Percentiles rank a stretch among this genome's conserved stretches.
Evolutionary conservation across 2,797 vertebrate species (phyloP).

Genomic region (Chloroceryle inda): DNA sequence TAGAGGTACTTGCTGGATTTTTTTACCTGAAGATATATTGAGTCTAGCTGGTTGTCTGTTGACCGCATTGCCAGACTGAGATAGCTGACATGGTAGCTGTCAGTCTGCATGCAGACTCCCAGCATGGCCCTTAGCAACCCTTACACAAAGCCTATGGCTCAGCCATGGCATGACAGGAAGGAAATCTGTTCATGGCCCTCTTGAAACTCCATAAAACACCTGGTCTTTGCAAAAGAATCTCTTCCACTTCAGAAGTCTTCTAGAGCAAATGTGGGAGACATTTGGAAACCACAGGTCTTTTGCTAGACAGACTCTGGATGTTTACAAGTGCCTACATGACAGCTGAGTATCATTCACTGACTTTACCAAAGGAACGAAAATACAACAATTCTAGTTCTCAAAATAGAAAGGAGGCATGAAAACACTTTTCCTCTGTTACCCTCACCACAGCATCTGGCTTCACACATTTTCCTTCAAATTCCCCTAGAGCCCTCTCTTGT

Average conservation of each 20-base stretch:
- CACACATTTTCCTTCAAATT: background rate
- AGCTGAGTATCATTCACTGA: background rate
- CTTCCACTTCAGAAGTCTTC: background rate
- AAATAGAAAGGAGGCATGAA: background rate
- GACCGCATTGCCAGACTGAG: background rate
- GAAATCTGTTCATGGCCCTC: background rate
- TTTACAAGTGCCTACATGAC: background rate
- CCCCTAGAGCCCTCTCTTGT: background rate
- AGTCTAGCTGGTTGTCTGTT: background rate
- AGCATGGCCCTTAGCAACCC: background rate
- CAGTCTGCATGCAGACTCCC: background rate
- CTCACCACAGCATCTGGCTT: background rate
- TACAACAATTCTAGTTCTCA: background rate
- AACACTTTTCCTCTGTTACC: background rate
- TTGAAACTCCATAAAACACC: background rate
- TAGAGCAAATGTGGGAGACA: background rate
- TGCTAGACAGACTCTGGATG: background rate
- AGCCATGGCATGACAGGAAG: background rate
- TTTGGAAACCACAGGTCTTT: background rate
- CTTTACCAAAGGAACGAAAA: background rate
- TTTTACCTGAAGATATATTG: background rate
- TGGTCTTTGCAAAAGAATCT: background rate
- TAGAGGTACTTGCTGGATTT: background rate
- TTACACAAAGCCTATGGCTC: accelerated
- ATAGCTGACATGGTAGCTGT: background rate